Evolutionary conservation across 2,888 invertebrate genomes (phyloP).

Genomic region (Eilema caniola): DNA sequence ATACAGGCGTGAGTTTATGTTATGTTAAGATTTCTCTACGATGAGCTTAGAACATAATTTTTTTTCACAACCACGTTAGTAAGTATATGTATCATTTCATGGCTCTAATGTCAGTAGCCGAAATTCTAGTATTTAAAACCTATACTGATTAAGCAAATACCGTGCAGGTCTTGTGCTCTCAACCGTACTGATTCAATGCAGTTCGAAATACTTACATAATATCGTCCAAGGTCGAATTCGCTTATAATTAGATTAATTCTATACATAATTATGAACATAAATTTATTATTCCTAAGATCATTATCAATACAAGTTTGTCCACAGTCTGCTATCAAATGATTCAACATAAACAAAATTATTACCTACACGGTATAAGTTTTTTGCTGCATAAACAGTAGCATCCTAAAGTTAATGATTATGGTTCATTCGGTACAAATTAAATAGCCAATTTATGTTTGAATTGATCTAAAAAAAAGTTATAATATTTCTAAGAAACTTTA

Average conservation of each 20-base stretch:
- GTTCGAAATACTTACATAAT: background rate
- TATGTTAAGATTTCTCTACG: background rate
- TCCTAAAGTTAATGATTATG: slow-evolving; percentile 3
- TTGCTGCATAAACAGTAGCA: background rate
- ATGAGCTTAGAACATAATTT: background rate
- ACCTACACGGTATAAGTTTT: background rate
- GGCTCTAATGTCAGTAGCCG: background rate
- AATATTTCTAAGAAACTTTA: slow-evolving; percentile 2
- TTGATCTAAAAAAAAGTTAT: background rate
- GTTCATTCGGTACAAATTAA: slow-evolving; percentile 1
- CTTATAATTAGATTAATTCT: background rate
- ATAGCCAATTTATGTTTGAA: slow-evolving; percentile 1
- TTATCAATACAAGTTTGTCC: slow-evolving; percentile 2
- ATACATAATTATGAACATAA: background rate
- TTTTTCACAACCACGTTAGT: background rate
- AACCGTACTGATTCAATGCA: background rate
- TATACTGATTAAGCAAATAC: background rate
- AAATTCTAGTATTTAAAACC: background rate
- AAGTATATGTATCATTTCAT: too few relatives aligned
- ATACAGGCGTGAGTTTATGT: too few relatives aligned
- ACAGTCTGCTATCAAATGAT: background rate
- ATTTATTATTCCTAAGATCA: background rate
- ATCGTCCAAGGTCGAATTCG: background rate
- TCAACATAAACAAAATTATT: background rate
- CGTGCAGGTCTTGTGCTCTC: background rate